phyloP scores from a whole-genome alignment of 2,113 vertebrate genomes.

The Otus sunia region DNA sequence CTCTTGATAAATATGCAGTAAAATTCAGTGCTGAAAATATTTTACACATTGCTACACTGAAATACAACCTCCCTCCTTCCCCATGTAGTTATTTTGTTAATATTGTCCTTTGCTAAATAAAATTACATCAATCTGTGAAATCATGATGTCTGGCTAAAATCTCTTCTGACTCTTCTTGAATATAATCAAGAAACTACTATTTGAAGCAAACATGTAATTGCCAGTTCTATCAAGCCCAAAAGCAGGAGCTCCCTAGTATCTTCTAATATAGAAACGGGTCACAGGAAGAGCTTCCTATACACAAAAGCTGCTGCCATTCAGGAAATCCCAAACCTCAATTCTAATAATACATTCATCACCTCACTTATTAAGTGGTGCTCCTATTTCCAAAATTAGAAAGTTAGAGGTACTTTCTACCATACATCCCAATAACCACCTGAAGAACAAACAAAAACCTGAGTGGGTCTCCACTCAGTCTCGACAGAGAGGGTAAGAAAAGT shows the following conservation, averaged over 20 bases:
- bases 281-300: background rate
- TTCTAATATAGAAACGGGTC: background rate
- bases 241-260: background rate
- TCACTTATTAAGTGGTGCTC: background rate
- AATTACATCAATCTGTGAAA: background rate
- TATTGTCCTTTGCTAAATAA: conserved; percentile 17
- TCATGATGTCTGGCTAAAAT: background rate
- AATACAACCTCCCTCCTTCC: background rate
- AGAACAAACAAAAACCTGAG: background rate
- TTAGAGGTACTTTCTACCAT: background rate
- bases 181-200: background rate
- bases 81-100: background rate
- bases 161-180: conserved; percentile 9
- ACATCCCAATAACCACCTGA: background rate
- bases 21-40: background rate
- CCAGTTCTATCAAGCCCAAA: background rate
- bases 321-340: background rate
- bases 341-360: background rate
- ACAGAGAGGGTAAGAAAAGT: background rate
- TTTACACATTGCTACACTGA: background rate
- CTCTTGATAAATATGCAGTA: background rate
- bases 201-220: background rate
- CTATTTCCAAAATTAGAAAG: background rate
- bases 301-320: background rate
- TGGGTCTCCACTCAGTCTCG: background rate